Evolutionary conservation across 2,797 vertebrate genomes (phyloP).

Genomic region (Amblyraja radiata): DNA sequence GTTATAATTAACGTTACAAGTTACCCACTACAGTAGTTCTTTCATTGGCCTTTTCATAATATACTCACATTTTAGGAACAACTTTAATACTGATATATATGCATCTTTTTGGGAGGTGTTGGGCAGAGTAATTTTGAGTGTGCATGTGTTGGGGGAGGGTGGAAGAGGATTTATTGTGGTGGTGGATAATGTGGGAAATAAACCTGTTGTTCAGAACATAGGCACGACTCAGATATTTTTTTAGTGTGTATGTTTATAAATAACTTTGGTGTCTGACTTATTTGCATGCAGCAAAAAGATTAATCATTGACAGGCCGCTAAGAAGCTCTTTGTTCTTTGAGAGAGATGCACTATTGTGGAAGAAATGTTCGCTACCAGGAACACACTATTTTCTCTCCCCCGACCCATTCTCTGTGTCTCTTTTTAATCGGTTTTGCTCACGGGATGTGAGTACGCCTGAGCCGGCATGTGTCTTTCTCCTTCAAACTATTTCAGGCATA

Average conservation of each 20-base stretch:
- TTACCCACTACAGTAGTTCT: neutral
- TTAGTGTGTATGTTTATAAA: slow-evolving; percentile 4
- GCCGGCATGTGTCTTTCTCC: neutral
- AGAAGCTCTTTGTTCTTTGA: neutral
- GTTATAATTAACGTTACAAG: neutral
- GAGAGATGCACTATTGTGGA: neutral
- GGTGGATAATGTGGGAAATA: neutral
- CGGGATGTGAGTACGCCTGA: neutral
- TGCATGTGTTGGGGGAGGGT: neutral
- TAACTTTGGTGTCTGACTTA: slow-evolving; percentile 1
- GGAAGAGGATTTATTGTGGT: too few relatives aligned
- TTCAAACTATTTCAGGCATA: slow-evolving; percentile 13
- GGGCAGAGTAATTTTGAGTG: neutral
- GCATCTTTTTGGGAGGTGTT: neutral
- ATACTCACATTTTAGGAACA: neutral
- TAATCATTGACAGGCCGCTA: slow-evolving; percentile 16
- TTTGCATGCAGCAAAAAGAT: neutral
- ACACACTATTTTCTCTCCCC: neutral
- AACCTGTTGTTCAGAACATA: neutral
- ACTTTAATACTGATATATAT: neutral
- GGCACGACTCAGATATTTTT: neutral
- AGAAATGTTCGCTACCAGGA: neutral
- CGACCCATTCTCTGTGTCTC: neutral
- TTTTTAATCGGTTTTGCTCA: neutral
- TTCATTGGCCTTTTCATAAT: neutral